phyloP scores from a whole-genome alignment of 2,797 vertebrate species.

The Gouania willdenowi region DNA sequence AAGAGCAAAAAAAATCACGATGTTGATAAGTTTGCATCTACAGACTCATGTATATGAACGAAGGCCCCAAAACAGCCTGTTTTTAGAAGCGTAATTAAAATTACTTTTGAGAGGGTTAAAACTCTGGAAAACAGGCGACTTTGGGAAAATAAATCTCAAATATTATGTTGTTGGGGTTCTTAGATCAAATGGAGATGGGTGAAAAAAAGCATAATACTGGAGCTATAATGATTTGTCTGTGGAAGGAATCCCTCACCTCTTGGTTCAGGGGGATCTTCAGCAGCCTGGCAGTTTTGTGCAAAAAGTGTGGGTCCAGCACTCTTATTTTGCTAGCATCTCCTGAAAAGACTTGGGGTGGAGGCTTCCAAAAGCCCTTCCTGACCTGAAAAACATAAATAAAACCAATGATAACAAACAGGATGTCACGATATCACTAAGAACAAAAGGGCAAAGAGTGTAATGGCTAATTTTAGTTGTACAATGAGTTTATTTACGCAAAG shows the following conservation, averaged over 20 bases:
- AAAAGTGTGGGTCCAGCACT: constrained; percentile 88
- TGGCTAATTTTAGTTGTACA: background rate
- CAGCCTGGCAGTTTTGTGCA: constrained; percentile 85
- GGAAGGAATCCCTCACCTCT: constrained; percentile 69
- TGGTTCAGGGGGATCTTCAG: constrained; percentile 75
- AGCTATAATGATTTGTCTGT: no score
- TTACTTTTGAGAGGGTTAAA: no score
- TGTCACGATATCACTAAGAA: background rate
- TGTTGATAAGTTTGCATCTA: no score
- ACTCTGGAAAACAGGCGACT: no score
- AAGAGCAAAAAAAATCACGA: no score
- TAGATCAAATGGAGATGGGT: background rate
- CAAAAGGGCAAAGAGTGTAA: background rate
- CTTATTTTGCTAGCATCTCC: constrained; percentile 78
- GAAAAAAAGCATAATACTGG: constrained; percentile 3
- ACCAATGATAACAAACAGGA: background rate
- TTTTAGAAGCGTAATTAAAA: no score
- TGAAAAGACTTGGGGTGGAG: constrained; percentile 88
- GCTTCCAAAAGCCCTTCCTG: constrained; percentile 91
- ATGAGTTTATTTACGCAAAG: constrained; percentile 21
- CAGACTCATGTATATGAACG: no score
- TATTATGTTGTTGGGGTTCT: no score
- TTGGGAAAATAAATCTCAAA: no score
- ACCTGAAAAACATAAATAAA: constrained; percentile 60
- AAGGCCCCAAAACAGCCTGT: no score